Conservation (phyloP, 2,113 vertebrate species). For the Aspiorhynchus laticeps region DNA sequence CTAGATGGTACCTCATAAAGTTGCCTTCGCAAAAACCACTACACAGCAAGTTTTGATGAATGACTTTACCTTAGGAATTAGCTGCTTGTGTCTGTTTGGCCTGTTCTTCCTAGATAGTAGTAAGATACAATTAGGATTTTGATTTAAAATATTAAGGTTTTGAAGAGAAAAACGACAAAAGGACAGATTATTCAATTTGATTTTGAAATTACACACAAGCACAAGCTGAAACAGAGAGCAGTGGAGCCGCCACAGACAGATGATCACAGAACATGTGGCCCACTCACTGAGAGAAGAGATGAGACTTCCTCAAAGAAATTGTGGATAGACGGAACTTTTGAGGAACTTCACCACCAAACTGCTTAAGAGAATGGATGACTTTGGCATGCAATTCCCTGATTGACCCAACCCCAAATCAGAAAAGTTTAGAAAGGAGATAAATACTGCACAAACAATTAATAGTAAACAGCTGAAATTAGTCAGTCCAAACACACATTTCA, state of each 20-base stretch:
- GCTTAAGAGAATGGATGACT: conserved; percentile 80
- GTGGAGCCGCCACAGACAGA: conserved; percentile 66
- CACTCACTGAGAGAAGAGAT: conserved; percentile 80
- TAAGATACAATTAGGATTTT: background rate
- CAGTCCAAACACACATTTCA: conserved; percentile 6
- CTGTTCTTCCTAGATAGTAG: conserved; percentile 81
- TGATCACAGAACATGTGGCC: conserved; percentile 37
- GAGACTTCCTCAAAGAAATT: conserved; percentile 75
- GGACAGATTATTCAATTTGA: background rate
- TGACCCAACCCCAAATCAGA: conserved; percentile 28
- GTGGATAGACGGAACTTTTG: conserved; percentile 81
- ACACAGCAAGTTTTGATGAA: background rate
- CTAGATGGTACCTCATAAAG: background rate
- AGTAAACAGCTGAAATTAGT: background rate
- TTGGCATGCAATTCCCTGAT: conserved; percentile 57
- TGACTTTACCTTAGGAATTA: conserved; percentile 91
- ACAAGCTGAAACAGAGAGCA: conserved; percentile 4
- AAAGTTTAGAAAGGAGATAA: conserved; percentile 13
- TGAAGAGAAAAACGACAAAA: conserved; percentile 53
- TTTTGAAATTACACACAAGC: background rate
- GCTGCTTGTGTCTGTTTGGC: conserved; percentile 86
- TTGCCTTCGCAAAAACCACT: background rate
- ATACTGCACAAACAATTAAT: conserved; percentile 16
- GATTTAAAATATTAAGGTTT: background rate
- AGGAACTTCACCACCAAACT: conserved; percentile 82